phyloP scores from a whole-genome alignment of 2,888 invertebrate species.

The Nemotelus pantherinus region DNA sequence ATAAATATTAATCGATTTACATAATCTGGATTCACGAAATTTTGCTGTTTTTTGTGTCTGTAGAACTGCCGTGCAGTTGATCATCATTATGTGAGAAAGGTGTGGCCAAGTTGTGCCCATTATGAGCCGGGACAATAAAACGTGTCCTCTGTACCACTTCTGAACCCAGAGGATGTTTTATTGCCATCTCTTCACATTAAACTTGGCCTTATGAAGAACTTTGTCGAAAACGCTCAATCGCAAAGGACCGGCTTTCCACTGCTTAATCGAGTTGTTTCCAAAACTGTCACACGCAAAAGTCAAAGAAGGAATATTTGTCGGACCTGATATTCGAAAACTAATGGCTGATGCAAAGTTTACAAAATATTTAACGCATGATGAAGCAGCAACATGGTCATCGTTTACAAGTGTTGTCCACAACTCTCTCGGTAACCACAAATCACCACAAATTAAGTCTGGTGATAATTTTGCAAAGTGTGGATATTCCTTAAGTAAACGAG shows the following conservation, averaged over 20 bases:
- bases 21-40: neutral
- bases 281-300: neutral
- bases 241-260: neutral
- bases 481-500: too few species aligned
- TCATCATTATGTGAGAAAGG: constrained; percentile 26
- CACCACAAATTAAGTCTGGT: neutral
- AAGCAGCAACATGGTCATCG: constrained; percentile 12
- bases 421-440: constrained; percentile 13
- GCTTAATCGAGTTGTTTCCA: neutral
- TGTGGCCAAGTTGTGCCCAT: constrained; percentile 3
- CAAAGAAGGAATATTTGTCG: neutral
- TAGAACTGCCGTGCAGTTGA: constrained; percentile 20
- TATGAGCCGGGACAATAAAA: neutral
- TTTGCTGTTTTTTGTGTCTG: neutral
- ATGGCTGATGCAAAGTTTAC: neutral
- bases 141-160: neutral
- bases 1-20: neutral
- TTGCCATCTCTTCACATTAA: constrained; percentile 5
- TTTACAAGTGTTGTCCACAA: constrained; percentile 12
- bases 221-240: neutral
- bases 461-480: too few species aligned
- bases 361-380: neutral
- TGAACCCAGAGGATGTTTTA: constrained; percentile 11
- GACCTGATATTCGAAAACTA: neutral
- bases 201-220: neutral